These are phyloP conservation scores for Cyrtonyx montezumae DNA, from an alignment of 2,113 vertebrate genomes.

Conservation along the genomic window DNA sequence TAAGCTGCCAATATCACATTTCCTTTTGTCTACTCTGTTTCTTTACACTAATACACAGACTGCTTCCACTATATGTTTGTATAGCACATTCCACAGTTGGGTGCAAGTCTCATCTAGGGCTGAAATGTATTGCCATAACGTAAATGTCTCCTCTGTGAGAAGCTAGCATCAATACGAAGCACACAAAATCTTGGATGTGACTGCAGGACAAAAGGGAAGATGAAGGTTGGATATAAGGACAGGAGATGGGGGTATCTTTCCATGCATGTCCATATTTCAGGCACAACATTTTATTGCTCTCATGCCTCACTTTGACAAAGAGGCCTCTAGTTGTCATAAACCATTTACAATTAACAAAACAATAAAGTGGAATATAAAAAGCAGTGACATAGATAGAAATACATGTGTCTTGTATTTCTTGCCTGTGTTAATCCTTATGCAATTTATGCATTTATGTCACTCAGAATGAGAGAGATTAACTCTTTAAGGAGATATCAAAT, in stretches of 20 bases:
- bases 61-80: background rate
- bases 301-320: background rate
- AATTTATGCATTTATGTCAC: background rate
- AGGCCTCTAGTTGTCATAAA: background rate
- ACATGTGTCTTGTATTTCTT: background rate
- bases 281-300: rapidly evolving
- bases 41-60: background rate
- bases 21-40: background rate
- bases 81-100: background rate
- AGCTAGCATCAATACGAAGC: background rate
- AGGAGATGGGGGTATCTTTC: background rate
- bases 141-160: background rate
- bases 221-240: background rate
- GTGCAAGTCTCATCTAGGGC: background rate
- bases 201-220: background rate
- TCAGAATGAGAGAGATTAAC: background rate
- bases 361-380: background rate
- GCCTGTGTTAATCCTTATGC: background rate
- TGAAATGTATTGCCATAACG: background rate
- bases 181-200: background rate
- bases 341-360: background rate
- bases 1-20: background rate
- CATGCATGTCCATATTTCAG: background rate
- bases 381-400: background rate
- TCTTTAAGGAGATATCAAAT: background rate